Evolutionary conservation across 2,888 invertebrate genomes (phyloP).

Genomic region (Sarcophaga caerulescens): DNA sequence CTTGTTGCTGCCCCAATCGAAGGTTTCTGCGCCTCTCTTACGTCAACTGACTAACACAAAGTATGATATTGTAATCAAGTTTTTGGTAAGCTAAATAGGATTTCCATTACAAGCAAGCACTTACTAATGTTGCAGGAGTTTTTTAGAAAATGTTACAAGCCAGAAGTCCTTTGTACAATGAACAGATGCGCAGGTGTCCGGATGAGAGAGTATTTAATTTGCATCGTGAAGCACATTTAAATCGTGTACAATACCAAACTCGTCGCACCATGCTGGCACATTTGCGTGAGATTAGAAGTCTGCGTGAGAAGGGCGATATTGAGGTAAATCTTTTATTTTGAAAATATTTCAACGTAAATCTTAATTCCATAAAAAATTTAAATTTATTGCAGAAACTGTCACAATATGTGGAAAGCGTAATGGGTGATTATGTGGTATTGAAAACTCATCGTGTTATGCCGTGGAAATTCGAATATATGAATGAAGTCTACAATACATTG

Average conservation of each 20-base stretch:
- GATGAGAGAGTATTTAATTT: constrained; percentile 70
- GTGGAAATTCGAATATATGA: constrained; percentile 79
- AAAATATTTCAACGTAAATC: neutral
- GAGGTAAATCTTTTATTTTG: constrained; percentile 64
- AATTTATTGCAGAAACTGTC: constrained; percentile 72
- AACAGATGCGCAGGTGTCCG: constrained; percentile 72
- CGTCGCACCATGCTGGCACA: constrained; percentile 76
- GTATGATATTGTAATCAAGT: constrained; percentile 73
- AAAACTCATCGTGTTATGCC: constrained; percentile 79
- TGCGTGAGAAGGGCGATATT: constrained; percentile 72
- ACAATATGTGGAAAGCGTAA: constrained; percentile 75
- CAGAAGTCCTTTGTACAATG: constrained; percentile 76
- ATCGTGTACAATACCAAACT: constrained; percentile 76
- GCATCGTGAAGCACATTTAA: constrained; percentile 73
- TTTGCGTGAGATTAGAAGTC: constrained; percentile 71
- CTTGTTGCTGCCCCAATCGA: constrained; percentile 73
- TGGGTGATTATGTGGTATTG: constrained; percentile 77
- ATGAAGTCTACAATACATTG: constrained; percentile 79
- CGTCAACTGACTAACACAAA: constrained; percentile 70
- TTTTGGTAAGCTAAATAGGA: constrained; percentile 71
- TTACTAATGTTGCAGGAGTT: neutral
- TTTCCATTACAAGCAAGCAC: neutral
- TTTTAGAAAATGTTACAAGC: constrained; percentile 78
- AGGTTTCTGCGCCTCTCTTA: constrained; percentile 71
- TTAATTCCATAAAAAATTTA: neutral